A percentile compares a stretch with the other conserved stretches of the same genome.
phyloP scores from a whole-genome alignment of 92 coral and sea anemone genomes.

The Bergia puertoricense region DNA sequence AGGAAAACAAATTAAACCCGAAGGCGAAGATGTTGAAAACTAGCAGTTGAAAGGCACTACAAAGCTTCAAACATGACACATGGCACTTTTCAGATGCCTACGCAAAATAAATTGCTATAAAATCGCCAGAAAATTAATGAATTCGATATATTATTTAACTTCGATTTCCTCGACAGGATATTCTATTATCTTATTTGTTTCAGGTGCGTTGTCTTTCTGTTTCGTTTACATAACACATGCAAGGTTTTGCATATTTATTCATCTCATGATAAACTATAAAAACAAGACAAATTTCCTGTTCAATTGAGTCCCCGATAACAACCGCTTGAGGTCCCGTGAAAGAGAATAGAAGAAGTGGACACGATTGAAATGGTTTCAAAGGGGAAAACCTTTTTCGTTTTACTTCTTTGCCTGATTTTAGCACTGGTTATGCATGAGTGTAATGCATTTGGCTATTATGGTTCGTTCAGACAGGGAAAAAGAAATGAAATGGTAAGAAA shows the following conservation, averaged over 20 bases:
- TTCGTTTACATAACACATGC: not conserved
- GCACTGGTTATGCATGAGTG: not conserved
- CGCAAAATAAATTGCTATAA: not conserved
- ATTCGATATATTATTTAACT: conserved; percentile 4
- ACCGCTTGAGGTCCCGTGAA: not conserved
- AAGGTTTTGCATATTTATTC: conserved; percentile 20
- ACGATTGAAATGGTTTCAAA: not conserved
- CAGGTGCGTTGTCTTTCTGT: not conserved
- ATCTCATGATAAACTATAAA: conserved; percentile 5
- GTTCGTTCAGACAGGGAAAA: conserved; percentile 5
- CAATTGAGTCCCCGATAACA: not conserved
- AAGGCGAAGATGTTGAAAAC: not conserved
- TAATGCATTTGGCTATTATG: conserved; percentile 13
- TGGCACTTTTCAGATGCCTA: not conserved
- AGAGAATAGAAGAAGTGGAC: too few species aligned
- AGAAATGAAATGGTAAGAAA: conserved; percentile 24
- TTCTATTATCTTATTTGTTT: not conserved
- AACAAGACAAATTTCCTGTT: not conserved
- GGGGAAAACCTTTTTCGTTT: not conserved
- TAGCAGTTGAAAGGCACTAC: not conserved
- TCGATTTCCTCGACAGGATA: not conserved
- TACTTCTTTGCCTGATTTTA: not conserved
- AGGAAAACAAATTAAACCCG: not conserved
- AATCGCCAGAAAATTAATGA: not conserved
- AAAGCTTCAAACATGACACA: not conserved